Base-by-base conservation (phyloP, 1,140 invertebrate genomes). In the Cheumatopsyche charites region DNA sequence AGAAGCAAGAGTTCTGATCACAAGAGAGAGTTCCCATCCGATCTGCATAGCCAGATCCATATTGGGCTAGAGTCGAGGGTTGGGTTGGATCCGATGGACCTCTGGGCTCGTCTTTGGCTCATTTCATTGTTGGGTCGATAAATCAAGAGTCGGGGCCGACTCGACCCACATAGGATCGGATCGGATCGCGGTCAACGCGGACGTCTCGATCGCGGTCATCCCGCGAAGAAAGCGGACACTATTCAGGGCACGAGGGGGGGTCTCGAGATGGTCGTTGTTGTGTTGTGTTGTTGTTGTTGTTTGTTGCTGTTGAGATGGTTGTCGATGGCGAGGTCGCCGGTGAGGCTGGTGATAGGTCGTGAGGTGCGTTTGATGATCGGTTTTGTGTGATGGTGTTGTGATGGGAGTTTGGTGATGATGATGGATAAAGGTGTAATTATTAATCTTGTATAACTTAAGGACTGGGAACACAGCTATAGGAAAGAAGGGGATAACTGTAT, bases 171-270 rank as follows among this genome's bases (percentile, higher is more conserved):
- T 58, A 25, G 62, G 62, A 63, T 63, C 62, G 62, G 21, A 25
- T 58, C 7, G 62, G 62, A 63, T 63, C 62, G 62, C 62, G 62
- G 62, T 63, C 62, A 63, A 19, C 62, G 62, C 62, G 29, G 62
- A 63, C 42, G n/a, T 63, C 62, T 42, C 26, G 62, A 63, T 41
- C 21, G 62, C 62, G 62, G 62, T 63, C 62, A 63, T 45, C 62
- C 42, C 21, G 21, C 36, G 62, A 63, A 63, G 62, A 63, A 63
- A 63, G 62, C 62, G 62, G 62, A 63, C 62, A 63, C 62, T 45
- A 63, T 63, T 42, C 62, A 42, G 62, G 62, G 62, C 62, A 41
- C 19, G 47, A n/a, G 19, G n/a, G 15, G 23, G 26, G 15, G 29
- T n/a, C 62, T 19, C n/a, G n/a, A n/a, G 62, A n/a, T 12, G 62